Evolutionary conservation across 2,113 vertebrate genomes (phyloP).

Genomic region (Chaenogobius annularis): DNA sequence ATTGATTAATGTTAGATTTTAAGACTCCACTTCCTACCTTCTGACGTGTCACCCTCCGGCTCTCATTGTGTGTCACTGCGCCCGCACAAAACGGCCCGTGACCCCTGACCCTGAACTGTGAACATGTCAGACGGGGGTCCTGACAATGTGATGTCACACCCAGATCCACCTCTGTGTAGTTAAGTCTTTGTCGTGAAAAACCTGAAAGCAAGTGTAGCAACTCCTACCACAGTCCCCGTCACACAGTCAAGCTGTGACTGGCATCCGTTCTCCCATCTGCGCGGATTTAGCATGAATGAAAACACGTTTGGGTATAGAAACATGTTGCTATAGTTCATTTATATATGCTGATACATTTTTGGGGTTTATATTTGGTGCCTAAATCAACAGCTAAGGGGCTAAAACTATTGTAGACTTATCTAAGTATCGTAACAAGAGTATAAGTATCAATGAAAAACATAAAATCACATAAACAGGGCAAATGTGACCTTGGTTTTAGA

Average conservation of each 20-base stretch:
- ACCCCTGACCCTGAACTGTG: neutral
- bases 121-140: slow-evolving; percentile 5
- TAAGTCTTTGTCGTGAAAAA: slow-evolving; percentile 18
- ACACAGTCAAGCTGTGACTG: slow-evolving; percentile 37
- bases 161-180: slow-evolving; percentile 1
- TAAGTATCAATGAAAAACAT: too few relatives aligned
- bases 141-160: slow-evolving; percentile 11
- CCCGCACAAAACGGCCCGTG: slow-evolving; percentile 9
- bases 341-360: neutral
- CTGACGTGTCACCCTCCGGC: neutral
- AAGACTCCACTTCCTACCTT: slow-evolving; percentile 1
- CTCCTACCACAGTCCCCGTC: slow-evolving; percentile 25
- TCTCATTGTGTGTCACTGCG: neutral
- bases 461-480: too few relatives aligned
- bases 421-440: too few relatives aligned
- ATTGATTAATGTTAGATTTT: neutral
- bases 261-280: slow-evolving; percentile 31
- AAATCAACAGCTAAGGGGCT: neutral
- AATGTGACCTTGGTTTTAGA: too few relatives aligned
- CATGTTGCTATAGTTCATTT: slow-evolving; percentile 37
- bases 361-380: neutral
- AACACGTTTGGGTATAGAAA: slow-evolving; percentile 20
- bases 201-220: slow-evolving; percentile 14
- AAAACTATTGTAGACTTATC: too few relatives aligned
- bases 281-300: slow-evolving; percentile 12